Evolutionary conservation across 2,797 vertebrate genomes (phyloP).

Genomic region (Peromyscus attwateri): DNA sequence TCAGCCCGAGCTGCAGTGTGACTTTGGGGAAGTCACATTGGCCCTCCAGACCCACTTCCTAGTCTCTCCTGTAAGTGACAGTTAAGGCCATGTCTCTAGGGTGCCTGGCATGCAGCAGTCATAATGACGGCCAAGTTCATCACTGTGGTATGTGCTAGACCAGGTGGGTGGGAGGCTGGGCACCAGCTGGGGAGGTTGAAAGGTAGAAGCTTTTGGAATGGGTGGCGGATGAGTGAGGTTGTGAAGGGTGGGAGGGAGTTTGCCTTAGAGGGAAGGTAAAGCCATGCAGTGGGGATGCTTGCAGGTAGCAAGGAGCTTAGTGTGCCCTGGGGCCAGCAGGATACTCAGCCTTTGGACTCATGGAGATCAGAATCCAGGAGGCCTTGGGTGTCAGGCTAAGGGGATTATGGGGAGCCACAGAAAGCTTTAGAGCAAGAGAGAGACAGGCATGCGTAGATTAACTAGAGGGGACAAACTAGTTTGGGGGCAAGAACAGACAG

Average conservation of each 20-base stretch:
- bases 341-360: not conserved
- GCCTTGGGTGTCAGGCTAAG: not conserved
- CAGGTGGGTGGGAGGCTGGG: not conserved
- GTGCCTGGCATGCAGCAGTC: not conserved
- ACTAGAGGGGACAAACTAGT: not conserved
- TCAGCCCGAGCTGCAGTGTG: not conserved
- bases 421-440: not conserved
- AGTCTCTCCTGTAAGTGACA: not conserved
- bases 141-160: not conserved
- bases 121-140: conserved; percentile 30
- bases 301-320: not conserved
- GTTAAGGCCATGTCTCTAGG: not conserved
- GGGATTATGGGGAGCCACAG: not conserved
- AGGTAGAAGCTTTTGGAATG: not conserved
- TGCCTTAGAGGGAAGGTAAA: not conserved
- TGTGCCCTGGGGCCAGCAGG: fast-evolving
- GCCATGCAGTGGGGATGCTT: not conserved
- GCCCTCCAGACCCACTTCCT: not conserved
- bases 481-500: not conserved
- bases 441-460: not conserved
- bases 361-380: not conserved
- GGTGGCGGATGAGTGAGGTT: not conserved
- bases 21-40: conserved; percentile 41
- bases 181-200: not conserved
- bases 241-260: conserved; percentile 11